Evolutionary conservation across 2,888 invertebrate genomes (phyloP).

Genomic region (Dryomyza anilis): DNA sequence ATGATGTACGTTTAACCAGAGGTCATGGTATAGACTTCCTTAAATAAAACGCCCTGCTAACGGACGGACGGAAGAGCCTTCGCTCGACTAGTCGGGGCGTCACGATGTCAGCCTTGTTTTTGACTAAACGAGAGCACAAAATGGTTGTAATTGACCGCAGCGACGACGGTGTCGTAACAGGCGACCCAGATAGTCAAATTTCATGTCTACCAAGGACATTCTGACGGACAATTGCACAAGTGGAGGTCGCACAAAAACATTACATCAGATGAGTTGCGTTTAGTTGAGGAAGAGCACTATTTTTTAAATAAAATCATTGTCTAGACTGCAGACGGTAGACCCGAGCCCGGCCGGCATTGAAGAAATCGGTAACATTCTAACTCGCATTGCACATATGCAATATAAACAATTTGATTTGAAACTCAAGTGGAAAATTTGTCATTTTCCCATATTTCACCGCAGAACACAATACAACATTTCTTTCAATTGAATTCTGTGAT

Average conservation of each 20-base stretch:
- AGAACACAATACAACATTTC: conserved; percentile 11
- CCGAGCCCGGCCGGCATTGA: background rate
- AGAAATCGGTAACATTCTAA: background rate
- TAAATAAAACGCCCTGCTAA: conserved; percentile 15
- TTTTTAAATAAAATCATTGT: background rate
- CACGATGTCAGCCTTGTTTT: background rate
- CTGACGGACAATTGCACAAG: conserved; percentile 13
- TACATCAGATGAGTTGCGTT: background rate
- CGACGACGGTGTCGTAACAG: background rate
- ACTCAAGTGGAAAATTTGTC: conserved; percentile 53
- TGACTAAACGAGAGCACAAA: background rate
- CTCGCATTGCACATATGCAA: background rate
- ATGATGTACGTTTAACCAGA: conserved; percentile 5
- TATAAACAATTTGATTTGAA: conserved; percentile 6
- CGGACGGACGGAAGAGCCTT: background rate
- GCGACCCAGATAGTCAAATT: conserved; percentile 1
- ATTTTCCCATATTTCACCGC: conserved; percentile 46
- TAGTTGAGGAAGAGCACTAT: background rate
- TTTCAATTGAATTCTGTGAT: conserved; percentile 36
- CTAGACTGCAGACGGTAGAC: conserved; percentile 1
- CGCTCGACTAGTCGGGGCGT: background rate
- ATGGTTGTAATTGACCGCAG: conserved; percentile 3
- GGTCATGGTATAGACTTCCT: background rate
- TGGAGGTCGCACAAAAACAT: background rate
- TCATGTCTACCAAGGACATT: background rate